These are phyloP conservation scores for Caenorhabditis sp. DNA, from an alignment of 2,888 invertebrate species.

Conservation along the genomic window DNA sequence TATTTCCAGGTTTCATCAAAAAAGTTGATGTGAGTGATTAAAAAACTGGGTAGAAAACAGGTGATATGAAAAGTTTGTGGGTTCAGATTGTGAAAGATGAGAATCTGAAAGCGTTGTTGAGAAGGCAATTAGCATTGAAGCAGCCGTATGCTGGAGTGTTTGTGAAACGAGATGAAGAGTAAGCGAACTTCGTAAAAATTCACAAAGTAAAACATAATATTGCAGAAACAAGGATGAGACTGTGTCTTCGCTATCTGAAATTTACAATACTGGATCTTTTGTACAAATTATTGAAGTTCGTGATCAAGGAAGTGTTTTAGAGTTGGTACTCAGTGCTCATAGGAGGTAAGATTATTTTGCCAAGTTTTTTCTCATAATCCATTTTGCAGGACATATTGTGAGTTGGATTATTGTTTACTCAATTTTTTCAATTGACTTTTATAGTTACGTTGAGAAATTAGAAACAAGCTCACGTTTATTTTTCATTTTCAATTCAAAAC, in stretches of 20 bases:
- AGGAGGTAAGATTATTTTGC: slow-evolving; percentile 71
- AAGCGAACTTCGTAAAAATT: slow-evolving; percentile 37
- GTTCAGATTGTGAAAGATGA: slow-evolving; percentile 82
- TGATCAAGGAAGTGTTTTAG: slow-evolving; percentile 80
- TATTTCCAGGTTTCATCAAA: slow-evolving; percentile 97
- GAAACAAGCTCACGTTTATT: background rate
- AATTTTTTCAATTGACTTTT: background rate
- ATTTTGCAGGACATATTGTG: too few relatives aligned
- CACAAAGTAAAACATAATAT: background rate
- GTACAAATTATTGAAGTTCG: slow-evolving; percentile 93
- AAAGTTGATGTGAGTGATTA: slow-evolving; percentile 83
- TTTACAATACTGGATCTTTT: slow-evolving; percentile 91
- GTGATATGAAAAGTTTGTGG: background rate
- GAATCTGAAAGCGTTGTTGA: slow-evolving; percentile 84
- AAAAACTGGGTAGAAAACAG: background rate
- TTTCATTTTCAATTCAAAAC: too few relatives aligned
- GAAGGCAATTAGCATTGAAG: slow-evolving; percentile 91
- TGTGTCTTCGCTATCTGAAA: slow-evolving; percentile 83
- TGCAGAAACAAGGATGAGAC: slow-evolving; percentile 49
- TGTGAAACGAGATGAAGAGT: slow-evolving; percentile 88
- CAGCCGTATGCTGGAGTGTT: slow-evolving; percentile 98
- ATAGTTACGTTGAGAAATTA: background rate
- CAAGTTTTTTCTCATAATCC: too few relatives aligned
- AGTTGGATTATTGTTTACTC: too few relatives aligned
- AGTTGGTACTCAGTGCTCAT: slow-evolving; percentile 84